phyloP scores from a whole-genome alignment of 2,888 invertebrate genomes.

The Hypsopygia costalis region DNA sequence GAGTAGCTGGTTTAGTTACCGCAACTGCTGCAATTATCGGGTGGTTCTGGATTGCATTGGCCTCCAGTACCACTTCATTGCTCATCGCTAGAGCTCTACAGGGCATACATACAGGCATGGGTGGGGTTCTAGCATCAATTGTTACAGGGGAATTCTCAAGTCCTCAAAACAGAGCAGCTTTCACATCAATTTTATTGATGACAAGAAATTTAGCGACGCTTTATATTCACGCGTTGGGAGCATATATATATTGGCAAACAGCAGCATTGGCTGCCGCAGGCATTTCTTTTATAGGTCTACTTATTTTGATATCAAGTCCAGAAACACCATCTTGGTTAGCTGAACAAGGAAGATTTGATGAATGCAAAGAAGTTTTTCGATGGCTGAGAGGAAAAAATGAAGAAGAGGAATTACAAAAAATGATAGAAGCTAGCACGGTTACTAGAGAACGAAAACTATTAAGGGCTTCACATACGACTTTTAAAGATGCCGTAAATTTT shows the following conservation, averaged over 20 bases:
- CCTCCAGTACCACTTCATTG: conserved; percentile 49
- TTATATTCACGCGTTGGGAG: conserved; percentile 80
- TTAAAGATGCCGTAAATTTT: neutral
- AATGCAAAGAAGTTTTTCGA: conserved; percentile 74
- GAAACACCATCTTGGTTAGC: conserved; percentile 84
- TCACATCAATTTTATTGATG: conserved; percentile 78
- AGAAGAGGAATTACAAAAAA: conserved; percentile 36
- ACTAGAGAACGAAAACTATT: conserved; percentile 9
- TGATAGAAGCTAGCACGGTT: conserved; percentile 21
- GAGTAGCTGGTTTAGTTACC: conserved; percentile 67
- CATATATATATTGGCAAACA: conserved; percentile 74
- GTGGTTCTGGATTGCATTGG: conserved; percentile 72
- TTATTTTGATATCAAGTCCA: conserved; percentile 57
- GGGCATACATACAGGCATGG: conserved; percentile 71
- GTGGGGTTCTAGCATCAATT: conserved; percentile 64
- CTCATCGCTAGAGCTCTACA: conserved; percentile 47
- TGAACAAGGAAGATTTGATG: conserved; percentile 62
- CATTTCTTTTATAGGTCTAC: conserved; percentile 63
- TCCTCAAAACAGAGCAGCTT: conserved; percentile 79
- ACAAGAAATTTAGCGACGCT: conserved; percentile 81
- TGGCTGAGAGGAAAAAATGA: conserved; percentile 76
- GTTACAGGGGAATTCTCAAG: conserved; percentile 77
- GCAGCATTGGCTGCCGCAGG: conserved; percentile 68
- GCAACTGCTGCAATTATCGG: conserved; percentile 69
- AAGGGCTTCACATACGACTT: neutral